Evolutionary conservation across 2,888 invertebrate genomes (phyloP).

Genomic region (Hanleya hanleyi): DNA sequence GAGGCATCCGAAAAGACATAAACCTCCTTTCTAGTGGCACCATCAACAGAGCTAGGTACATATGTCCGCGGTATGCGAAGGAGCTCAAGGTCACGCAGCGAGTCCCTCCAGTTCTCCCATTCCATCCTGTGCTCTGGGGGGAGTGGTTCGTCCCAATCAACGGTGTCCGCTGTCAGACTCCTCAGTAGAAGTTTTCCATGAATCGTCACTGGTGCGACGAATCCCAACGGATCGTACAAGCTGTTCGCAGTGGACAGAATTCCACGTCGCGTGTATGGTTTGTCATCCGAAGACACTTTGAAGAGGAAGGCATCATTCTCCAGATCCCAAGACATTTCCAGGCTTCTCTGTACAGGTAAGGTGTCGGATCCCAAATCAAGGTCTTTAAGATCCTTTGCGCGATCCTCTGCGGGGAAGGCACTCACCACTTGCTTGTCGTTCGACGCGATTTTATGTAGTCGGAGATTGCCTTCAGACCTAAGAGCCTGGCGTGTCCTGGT

Average conservation of each 20-base stretch:
- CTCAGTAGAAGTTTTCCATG: conserved; percentile 41
- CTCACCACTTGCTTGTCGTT: conserved; percentile 36
- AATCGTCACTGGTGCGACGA: conserved; percentile 37
- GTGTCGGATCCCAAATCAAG: conserved; percentile 29
- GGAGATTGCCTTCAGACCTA: conserved; percentile 26
- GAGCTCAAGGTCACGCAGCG: conserved; percentile 21
- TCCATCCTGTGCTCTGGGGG: conserved; percentile 19
- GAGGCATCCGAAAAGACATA: conserved; percentile 23
- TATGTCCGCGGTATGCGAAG: background rate
- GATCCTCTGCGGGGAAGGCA: conserved; percentile 35
- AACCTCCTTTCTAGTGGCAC: background rate
- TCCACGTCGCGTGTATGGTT: conserved; percentile 36
- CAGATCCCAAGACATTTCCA: conserved; percentile 33
- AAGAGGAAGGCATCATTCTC: conserved; percentile 32
- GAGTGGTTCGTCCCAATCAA: conserved; percentile 44
- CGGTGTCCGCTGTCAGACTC: conserved; percentile 24
- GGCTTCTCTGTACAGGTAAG: conserved; percentile 8
- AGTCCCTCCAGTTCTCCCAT: conserved; percentile 37
- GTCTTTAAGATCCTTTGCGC: conserved; percentile 33
- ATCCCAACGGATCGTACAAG: conserved; percentile 42
- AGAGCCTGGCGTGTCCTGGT: conserved; percentile 32
- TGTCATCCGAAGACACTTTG: conserved; percentile 18
- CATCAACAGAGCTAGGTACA: background rate
- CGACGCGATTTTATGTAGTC: conserved; percentile 45
- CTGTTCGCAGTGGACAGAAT: conserved; percentile 36